Percentiles rank a stretch among this genome's conserved stretches.
phyloP scores from a whole-genome alignment of 2,797 vertebrate genomes.

The Austrolebias charrua region DNA sequence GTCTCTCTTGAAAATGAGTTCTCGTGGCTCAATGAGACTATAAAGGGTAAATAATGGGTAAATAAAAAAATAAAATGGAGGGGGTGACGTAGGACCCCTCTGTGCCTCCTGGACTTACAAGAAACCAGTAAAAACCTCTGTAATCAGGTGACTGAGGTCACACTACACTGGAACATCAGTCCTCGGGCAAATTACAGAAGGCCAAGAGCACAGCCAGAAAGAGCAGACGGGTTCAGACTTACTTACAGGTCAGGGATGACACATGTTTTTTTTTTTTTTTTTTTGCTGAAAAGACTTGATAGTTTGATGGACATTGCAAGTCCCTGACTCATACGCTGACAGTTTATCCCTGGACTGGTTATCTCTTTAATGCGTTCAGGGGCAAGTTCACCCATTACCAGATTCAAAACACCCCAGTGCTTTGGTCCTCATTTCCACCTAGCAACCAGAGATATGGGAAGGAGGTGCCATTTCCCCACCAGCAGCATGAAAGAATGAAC shows the following conservation, averaged over 20 bases:
- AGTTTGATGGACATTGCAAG: background rate
- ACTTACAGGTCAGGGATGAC: slow-evolving; percentile 18
- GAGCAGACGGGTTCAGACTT: slow-evolving; percentile 10
- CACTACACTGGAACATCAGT: slow-evolving; percentile 45
- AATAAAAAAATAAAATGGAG: no score
- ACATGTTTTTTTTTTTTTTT: slow-evolving; percentile 3
- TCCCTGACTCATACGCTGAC: slow-evolving; percentile 10
- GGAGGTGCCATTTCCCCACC: slow-evolving; percentile 51
- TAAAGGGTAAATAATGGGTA: no score
- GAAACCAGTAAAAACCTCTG: slow-evolving; percentile 24
- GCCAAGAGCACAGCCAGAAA: slow-evolving; percentile 13
- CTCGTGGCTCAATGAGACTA: no score
- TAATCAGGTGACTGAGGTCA: slow-evolving; percentile 50
- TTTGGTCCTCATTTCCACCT: slow-evolving; percentile 60
- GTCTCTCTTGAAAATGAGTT: no score
- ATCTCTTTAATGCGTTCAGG: slow-evolving; percentile 29
- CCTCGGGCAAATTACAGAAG: slow-evolving; percentile 50
- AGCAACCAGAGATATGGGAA: slow-evolving; percentile 69
- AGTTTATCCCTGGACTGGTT: slow-evolving; percentile 22
- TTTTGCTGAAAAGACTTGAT: background rate
- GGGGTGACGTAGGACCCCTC: slow-evolving; percentile 5
- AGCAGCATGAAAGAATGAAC: slow-evolving; percentile 49
- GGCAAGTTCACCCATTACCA: slow-evolving; percentile 48
- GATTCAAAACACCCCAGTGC: slow-evolving; percentile 59
- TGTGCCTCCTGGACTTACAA: slow-evolving; percentile 28